Conservation (phyloP, 2,888 invertebrate genomes). For the Epistrophe grossulariae region DNA sequence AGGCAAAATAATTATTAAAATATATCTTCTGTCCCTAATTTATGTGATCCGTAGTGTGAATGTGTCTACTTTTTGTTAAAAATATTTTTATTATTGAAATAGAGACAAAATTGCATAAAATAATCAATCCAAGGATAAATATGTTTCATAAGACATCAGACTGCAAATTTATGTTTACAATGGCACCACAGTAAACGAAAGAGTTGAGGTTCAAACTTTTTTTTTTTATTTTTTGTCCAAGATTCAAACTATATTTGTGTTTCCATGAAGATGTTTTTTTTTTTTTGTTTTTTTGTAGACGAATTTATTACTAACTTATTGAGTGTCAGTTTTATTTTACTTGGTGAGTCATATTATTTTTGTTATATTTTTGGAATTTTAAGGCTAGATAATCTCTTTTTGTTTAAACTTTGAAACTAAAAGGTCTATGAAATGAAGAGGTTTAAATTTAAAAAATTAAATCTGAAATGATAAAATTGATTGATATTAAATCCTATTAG, state of each 20-base stretch:
- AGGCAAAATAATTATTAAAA: too few species aligned
- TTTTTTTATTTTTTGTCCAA: neutral
- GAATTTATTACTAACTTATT: too few species aligned
- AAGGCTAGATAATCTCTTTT: too few species aligned
- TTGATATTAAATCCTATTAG: too few species aligned
- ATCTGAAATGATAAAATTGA: too few species aligned
- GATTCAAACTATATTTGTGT: neutral
- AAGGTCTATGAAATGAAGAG: too few species aligned
- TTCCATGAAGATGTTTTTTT: neutral
- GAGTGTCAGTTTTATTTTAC: too few species aligned
- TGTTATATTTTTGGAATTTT: too few species aligned
- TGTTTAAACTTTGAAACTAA: too few species aligned
- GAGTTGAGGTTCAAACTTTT: slow-evolving; percentile 23
- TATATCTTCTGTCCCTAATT: neutral
- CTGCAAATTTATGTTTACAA: slow-evolving; percentile 13
- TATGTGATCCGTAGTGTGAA: neutral
- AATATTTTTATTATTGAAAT: neutral
- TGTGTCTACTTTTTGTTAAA: neutral
- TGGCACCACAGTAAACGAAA: slow-evolving; percentile 17
- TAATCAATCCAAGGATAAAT: slow-evolving; percentile 10
- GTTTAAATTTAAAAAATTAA: too few species aligned
- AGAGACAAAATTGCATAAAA: neutral
- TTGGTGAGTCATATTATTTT: too few species aligned
- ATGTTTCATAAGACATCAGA: neutral
- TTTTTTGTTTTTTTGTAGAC: too few species aligned